Base-by-base conservation (phyloP, 2,113 vertebrate genomes). In the Oriolus oriolus region DNA sequence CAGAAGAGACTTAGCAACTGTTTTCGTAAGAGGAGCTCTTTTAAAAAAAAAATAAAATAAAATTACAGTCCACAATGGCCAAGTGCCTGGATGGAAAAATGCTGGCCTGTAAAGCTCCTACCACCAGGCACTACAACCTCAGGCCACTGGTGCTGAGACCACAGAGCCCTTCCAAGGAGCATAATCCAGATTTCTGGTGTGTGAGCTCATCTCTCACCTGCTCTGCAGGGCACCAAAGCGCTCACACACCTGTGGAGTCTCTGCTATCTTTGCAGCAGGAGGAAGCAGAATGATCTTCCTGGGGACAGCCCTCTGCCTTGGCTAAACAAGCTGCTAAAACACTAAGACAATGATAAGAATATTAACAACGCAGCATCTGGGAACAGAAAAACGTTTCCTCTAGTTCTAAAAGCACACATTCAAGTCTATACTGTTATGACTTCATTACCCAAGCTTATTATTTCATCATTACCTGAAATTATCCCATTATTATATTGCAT, bases 91-190 rank as follows among this genome's bases (percentile, higher is more conserved):
- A 50, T 20, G 21, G 28, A 78, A 69, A 54, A 82, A 74, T 44
- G 16, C 5, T 6, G 2, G 3, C 6, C 44, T n/a, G 7, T 24
- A 71, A 83, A n/a, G 3, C 7, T 8, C 8, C 28, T 71, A 24
- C 17, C 37, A 81, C 35, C 17, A 50, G 33, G 7, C 4, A 19
- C 41, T 3, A 2, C 3, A 13, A 4, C 31, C 18, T 37, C 37
- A 70, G 50, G 14, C 7, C 35, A 30, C 31, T 14, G 23, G 3
- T 64, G 14, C 7, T 69, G 50, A 57, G 24, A 53, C 19, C 18
- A 70, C 2, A 0, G 1, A 37, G 8, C 5, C 53, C 27, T 60
- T 57, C 39, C 20, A 45, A 66, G 59, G 4, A 59, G 2, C 11
- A 50, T 49, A 42, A 74, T 65, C 18, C 35, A 52, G 10, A 53